Conservation (phyloP, 2,797 vertebrate species). For the Sebastes umbrosus region DNA sequence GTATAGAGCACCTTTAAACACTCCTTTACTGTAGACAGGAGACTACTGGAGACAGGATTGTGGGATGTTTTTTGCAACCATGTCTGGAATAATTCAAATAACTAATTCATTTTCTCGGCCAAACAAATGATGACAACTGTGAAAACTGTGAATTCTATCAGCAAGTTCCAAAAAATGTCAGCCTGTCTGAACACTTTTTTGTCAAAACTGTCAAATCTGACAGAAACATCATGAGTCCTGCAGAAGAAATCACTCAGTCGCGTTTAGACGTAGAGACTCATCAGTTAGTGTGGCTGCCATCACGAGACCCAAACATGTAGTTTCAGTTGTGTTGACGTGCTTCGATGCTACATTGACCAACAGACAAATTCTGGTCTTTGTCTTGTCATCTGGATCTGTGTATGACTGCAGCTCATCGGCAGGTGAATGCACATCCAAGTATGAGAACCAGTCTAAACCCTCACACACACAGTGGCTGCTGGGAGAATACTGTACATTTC, state of each 20-base stretch:
- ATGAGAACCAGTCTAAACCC: background rate
- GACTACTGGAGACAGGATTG: background rate
- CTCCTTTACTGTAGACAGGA: background rate
- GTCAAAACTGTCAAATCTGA: background rate
- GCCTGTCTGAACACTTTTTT: background rate
- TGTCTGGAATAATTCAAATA: background rate
- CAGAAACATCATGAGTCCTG: background rate
- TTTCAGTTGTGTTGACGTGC: background rate
- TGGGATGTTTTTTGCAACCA: background rate
- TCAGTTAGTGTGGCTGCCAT: too few relatives aligned
- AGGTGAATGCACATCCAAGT: background rate
- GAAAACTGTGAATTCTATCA: background rate
- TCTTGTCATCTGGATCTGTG: background rate
- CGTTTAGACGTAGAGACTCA: too few relatives aligned
- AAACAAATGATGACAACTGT: background rate
- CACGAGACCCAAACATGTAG: background rate
- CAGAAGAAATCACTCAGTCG: background rate
- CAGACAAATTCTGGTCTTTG: background rate
- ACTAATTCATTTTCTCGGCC: background rate
- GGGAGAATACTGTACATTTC: background rate
- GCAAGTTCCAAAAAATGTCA: background rate
- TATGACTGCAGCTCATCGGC: background rate
- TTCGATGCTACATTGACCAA: background rate
- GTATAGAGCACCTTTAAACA: too few relatives aligned
- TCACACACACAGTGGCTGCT: too few relatives aligned